Base-by-base conservation (phyloP, 1,140 invertebrate genomes). In the Meloidogyne hapla region DNA sequence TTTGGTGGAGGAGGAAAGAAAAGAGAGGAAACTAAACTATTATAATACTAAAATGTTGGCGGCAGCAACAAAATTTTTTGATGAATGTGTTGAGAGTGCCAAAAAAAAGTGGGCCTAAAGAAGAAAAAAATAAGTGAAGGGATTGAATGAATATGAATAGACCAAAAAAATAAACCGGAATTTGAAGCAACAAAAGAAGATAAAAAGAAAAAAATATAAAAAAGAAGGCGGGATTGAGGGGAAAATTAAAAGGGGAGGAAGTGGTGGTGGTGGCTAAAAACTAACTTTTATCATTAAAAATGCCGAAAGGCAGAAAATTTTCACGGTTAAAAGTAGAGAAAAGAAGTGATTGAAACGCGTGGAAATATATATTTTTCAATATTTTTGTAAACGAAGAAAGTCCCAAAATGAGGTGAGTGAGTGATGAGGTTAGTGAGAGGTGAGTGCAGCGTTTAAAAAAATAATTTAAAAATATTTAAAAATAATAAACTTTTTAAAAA, bases 101-200 rank as follows among this genome's bases (percentile, higher is more conserved):
- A 56, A 56, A 56, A 56, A 56, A 56, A 56, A 56, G 18, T 48
- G 15, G 15, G 15, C 13, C 4, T 18, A 48, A 4, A 21, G 18
- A 21, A 18, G 6, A 21, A 33, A 33, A 33, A n/a, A n/a, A n/a
- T n/a, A n/a, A n/a, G n/a, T n/a, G n/a, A n/a, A n/a, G 42, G 48
- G 48, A 56, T n/a, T 56, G 48, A 56, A 56, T 56, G n/a, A n/a
- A 56, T 15, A 56, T 6, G 1, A n/a, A 6, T 9, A 6, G 4
- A n/a, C 18, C 48, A 56, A 56, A 56, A 56, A 42, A 38, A 4
- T 4, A 38, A 13, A 56, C 48, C 48, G 48, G 48, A 56, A 56
- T 56, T 56, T 56, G n/a, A 56, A n/a, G 48, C 48, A 56, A 56
- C 48, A 56, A 56, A 56, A n/a, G 48, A n/a, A 21, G 48, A 56